Evolutionary conservation across 2,888 invertebrate species (phyloP), one percentile per base, ranked within the genome.

Genomic region (Melinaea menophilus): DNA sequence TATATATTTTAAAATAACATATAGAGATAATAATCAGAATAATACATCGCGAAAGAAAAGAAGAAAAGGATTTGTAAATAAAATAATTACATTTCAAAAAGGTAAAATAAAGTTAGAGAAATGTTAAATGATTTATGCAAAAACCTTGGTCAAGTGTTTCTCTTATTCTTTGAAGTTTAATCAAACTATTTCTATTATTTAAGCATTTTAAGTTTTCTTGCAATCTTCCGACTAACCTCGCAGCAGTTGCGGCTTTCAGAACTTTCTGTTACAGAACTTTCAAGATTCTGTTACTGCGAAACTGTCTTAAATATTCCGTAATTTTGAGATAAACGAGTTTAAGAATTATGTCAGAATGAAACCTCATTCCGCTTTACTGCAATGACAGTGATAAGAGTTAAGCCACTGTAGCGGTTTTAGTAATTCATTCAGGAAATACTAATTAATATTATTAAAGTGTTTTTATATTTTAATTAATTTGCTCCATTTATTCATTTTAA

Each of bases 111-210:
- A 31, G 9, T 51, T 41, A 51, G n/a, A 31, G 31, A 31, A 51
- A 51, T 31, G 9, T 31, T 22, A 22, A 51, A 51, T 31, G 31
- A 51, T 51, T 51, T 31, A 51, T 51, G 51, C 31, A 9, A 31
- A 51, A 51, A 51, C 9, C 41, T 41, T 41, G 31, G 51, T 51
- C 51, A 51, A 51, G 51, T 51, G 51, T 51, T 51, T 51, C 51
- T 51, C 51, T 51, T 51, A 51, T 51, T 31, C 51, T 51, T 51
- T 22, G 51, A 51, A 51, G 51, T 51, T 51, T 51, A 51, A 51
- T 51, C 51, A 31, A 51, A 51, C 51, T 51, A 51, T 51, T 51
- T 51, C 51, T 51, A 51, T 51, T 51, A 51, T 51, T 51, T 51
- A 51, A 51, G 31, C 51, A 51, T 51, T 51, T 51, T 31, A 51